Evolutionary conservation across 2,888 invertebrate genomes (phyloP).

Genomic region (Eubasilissa splendida): DNA sequence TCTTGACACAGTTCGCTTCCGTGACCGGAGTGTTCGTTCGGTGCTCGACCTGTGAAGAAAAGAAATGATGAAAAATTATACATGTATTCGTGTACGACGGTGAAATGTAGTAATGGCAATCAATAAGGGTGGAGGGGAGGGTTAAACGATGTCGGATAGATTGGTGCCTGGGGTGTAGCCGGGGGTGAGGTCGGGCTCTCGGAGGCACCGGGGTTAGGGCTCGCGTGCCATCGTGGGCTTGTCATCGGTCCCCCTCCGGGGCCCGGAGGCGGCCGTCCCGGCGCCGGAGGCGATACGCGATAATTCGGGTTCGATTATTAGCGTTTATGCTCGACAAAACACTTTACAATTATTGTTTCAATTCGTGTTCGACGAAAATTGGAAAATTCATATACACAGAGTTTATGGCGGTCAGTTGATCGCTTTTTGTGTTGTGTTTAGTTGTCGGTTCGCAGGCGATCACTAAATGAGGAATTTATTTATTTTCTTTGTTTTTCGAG

Average conservation of each 20-base stretch:
- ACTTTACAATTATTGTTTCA: slow-evolving; percentile 34
- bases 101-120: slow-evolving; percentile 73
- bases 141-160: slow-evolving; percentile 57
- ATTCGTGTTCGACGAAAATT: slow-evolving; percentile 34
- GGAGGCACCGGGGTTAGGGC: slow-evolving; percentile 23
- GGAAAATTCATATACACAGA: slow-evolving; percentile 29
- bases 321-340: slow-evolving; percentile 36
- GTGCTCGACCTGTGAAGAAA: slow-evolving; percentile 56
- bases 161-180: slow-evolving; percentile 42
- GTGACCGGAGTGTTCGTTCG: slow-evolving; percentile 57
- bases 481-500: background rate
- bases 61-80: slow-evolving; percentile 48
- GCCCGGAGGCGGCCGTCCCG: slow-evolving; percentile 38
- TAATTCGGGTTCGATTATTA: slow-evolving; percentile 52
- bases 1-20: slow-evolving; percentile 55
- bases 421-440: slow-evolving; percentile 17
- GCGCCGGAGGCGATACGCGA: slow-evolving; percentile 50
- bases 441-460: slow-evolving; percentile 27
- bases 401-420: slow-evolving; percentile 36
- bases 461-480: slow-evolving; percentile 12
- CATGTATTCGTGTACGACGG: slow-evolving; percentile 62
- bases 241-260: slow-evolving; percentile 54
- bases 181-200: slow-evolving; percentile 38
- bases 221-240: slow-evolving; percentile 55
- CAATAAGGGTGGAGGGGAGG: slow-evolving; percentile 68